Evolutionary conservation across 2,113 vertebrate species (phyloP).

Genomic region (Chionodraco myersi): DNA sequence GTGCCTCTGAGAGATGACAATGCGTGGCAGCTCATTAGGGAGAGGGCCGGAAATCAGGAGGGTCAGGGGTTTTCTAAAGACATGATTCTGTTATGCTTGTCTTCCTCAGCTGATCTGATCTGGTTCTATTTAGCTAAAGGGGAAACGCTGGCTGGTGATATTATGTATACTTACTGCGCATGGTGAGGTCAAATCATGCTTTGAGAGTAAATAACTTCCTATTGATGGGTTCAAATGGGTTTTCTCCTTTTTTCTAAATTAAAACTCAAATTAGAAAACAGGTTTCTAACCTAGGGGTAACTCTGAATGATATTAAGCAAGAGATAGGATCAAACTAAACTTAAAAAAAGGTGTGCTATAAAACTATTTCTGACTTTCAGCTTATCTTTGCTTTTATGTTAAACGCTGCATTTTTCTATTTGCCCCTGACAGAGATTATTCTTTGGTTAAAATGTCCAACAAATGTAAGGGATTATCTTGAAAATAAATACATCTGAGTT

Average conservation of each 20-base stretch:
- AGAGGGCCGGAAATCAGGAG: slow-evolving; percentile 47
- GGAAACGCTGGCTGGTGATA: slow-evolving; percentile 29
- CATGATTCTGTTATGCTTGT: slow-evolving; percentile 45
- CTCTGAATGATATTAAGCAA: neutral
- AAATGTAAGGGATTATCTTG: slow-evolving; percentile 1
- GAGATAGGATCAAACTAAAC: neutral
- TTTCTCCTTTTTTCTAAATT: neutral
- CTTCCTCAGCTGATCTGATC: slow-evolving; percentile 50
- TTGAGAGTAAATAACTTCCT: neutral
- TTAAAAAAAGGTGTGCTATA: neutral
- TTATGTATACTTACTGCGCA: slow-evolving; percentile 22
- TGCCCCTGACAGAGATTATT: slow-evolving; percentile 7
- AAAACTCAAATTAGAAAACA: slow-evolving; percentile 11
- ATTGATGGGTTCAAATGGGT: neutral
- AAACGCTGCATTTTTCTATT: slow-evolving; percentile 8
- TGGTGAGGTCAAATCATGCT: slow-evolving; percentile 3
- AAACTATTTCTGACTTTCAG: slow-evolving; percentile 2
- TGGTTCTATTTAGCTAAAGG: slow-evolving; percentile 18
- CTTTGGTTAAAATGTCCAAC: neutral
- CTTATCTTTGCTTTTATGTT: neutral
- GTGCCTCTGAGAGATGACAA: slow-evolving; percentile 53
- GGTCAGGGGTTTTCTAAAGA: slow-evolving; percentile 53
- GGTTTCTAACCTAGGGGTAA: slow-evolving; percentile 1
- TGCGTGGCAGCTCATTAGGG: slow-evolving; percentile 66
- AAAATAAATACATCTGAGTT: neutral